Conservation (phyloP, 2,797 vertebrate genomes). For the Cynodonichthys magdalenae region DNA sequence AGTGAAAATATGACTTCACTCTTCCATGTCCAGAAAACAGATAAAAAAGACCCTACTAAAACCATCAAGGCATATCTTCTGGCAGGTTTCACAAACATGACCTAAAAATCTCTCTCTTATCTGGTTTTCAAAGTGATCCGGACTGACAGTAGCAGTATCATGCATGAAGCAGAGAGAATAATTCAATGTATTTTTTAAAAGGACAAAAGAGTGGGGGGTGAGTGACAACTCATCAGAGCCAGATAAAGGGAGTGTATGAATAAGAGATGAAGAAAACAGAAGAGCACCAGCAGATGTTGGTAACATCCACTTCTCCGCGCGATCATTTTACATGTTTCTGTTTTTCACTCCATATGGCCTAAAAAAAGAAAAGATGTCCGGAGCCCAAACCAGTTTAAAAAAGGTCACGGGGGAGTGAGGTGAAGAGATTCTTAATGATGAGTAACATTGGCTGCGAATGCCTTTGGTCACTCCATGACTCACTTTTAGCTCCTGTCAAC, state of each 20-base stretch:
- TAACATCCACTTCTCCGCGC: slow-evolving; percentile 38
- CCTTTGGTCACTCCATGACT: slow-evolving; percentile 69
- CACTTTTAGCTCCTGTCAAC: slow-evolving; percentile 61
- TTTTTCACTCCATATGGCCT: slow-evolving; percentile 26
- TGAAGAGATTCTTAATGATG: slow-evolving; percentile 64
- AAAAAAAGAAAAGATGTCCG: slow-evolving; percentile 45
- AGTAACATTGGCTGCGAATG: slow-evolving; percentile 66
- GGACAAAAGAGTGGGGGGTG: slow-evolving; percentile 73
- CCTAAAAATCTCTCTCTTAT: slow-evolving; percentile 67
- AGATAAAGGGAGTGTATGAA: slow-evolving; percentile 70
- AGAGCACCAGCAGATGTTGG: slow-evolving; percentile 49
- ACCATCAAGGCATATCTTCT: slow-evolving; percentile 55
- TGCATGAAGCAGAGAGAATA: slow-evolving; percentile 71
- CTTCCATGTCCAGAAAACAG: slow-evolving; percentile 28
- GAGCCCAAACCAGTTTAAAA: slow-evolving; percentile 40
- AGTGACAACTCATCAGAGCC: slow-evolving; percentile 77
- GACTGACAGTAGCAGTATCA: slow-evolving; percentile 71
- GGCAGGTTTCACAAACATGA: slow-evolving; percentile 65
- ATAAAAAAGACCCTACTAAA: slow-evolving; percentile 17
- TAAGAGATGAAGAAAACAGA: slow-evolving; percentile 64
- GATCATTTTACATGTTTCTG: slow-evolving; percentile 47
- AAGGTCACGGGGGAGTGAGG: slow-evolving; percentile 48
- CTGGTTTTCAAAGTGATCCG: slow-evolving; percentile 67
- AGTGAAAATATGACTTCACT: slow-evolving; percentile 13
- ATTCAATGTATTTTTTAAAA: slow-evolving; percentile 75